A percentile compares a stretch with the other conserved stretches of the same genome.
Evolutionary conservation across 1,140 invertebrate genomes (phyloP).

Genomic region (Macrobrachium rosenbergii): DNA sequence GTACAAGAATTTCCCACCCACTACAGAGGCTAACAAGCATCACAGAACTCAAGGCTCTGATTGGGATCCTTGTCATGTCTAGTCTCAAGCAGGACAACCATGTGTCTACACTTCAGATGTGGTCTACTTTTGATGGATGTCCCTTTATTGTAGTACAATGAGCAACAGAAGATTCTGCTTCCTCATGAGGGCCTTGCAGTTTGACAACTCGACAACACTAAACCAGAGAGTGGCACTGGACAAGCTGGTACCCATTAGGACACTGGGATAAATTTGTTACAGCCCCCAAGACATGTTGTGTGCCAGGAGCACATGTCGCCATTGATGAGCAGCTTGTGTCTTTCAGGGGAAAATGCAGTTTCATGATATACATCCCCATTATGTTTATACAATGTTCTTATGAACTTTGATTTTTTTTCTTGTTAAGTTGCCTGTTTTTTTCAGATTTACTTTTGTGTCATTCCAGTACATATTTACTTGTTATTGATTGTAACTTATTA

Average conservation of each 20-base stretch:
- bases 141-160: not conserved
- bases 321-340: conserved; percentile 10
- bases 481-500: not conserved
- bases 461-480: not conserved
- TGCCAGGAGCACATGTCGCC: not conserved
- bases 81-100: too few relatives aligned
- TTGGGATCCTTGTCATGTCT: conserved; percentile 2
- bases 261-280: not conserved
- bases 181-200: too few relatives aligned
- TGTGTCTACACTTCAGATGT: not conserved
- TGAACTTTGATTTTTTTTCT: not conserved
- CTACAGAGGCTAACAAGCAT: too few relatives aligned
- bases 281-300: not conserved
- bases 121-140: not conserved
- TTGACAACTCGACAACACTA: not conserved
- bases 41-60: not conserved
- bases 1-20: too few relatives aligned
- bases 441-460: not conserved
- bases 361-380: conserved; percentile 4
- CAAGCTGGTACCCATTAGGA: not conserved
- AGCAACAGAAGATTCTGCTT: not conserved
- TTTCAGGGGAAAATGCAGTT: not conserved
- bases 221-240: not conserved
- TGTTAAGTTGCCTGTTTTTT: not conserved
- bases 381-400: not conserved